A percentile compares a stretch with the other conserved stretches of the same genome.
These are phyloP conservation scores for Hippocampus kuda DNA, from an alignment of 2,797 vertebrate genomes.

Conservation along the genomic window DNA sequence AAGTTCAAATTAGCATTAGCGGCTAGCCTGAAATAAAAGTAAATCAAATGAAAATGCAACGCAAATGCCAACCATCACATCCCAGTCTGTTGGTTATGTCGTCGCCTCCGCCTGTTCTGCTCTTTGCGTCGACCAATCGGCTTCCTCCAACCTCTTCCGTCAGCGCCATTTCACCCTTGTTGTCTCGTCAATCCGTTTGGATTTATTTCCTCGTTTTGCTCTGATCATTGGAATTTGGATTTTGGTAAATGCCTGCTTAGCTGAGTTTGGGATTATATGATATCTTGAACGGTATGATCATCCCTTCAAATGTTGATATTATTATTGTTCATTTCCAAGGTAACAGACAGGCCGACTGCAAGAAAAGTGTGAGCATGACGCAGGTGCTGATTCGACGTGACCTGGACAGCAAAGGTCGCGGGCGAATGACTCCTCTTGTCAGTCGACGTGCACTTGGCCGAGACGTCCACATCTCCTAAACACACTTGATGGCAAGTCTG, in stretches of 20 bases:
- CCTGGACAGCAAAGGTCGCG: conserved; percentile 16
- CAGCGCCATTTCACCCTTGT: too few species aligned
- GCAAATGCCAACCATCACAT: too few species aligned
- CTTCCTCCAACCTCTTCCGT: too few species aligned
- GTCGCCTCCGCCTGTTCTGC: too few species aligned
- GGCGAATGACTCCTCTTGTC: conserved; percentile 33
- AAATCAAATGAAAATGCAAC: too few species aligned
- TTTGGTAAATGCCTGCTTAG: neutral
- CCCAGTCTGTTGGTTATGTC: too few species aligned
- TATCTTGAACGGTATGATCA: neutral
- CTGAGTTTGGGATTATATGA: neutral
- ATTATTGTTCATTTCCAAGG: neutral
- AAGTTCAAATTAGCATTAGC: too few species aligned
- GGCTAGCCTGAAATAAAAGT: too few species aligned
- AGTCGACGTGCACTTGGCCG: conserved; percentile 25
- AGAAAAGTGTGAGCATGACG: conserved; percentile 10
- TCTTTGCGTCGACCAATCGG: too few species aligned
- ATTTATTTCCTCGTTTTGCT: too few species aligned
- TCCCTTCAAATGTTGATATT: neutral
- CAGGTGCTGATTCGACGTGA: conserved; percentile 43
- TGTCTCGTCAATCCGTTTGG: too few species aligned
- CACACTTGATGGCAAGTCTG: conserved; percentile 49
- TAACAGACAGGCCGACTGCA: conserved; percentile 10
- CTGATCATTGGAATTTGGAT: too few species aligned
- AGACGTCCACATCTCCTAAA: conserved; percentile 35